Base-by-base conservation (phyloP, 1,140 invertebrate genomes). In the Brachionus paranguensis region DNA sequence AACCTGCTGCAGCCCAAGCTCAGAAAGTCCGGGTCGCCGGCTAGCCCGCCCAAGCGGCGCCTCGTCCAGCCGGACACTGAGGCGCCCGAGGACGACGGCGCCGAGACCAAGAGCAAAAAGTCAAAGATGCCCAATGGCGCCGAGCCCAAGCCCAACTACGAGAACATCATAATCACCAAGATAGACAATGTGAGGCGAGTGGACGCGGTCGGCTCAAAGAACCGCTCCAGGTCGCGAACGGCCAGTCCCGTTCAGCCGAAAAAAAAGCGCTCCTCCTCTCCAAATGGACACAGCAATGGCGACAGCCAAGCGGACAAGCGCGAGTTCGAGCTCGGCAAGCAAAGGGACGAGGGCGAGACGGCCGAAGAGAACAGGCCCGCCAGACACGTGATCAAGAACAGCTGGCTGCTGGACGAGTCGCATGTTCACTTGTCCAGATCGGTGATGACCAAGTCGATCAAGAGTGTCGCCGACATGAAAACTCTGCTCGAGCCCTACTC, bases 111-210 rank as follows among this genome's bases (percentile, higher is more conserved):
- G 27, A 10, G 6, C 20, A 76, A 76, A 53, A 72, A 72, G 10
- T 3, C 33, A 5, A 72, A 43, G 17, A 20, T 72, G 12, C n/a
- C 72, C 20, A 76, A 76, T 29, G 43, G 45, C 3, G 12, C 43
- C 0, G 72, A 50, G 12, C 7, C 43, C 12, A 50, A 47, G 20
- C 8, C 72, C 11, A 50, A 50, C 20, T 76, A 24, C 29, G 72
- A 76, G 11, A 76, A 76, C 10, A 76, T 76, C 3, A 50, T 76
- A 12, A 76, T 76, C 11, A 76, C 72, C 33, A 76, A 76, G 45
- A 76, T 12, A 12, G 72, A 76, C 47, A 76, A 76, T 33, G 72
- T 27, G 20, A 24, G 72, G 20, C 72, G 72, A 1, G 72, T 76
- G 3, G 72, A 76, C 7, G 27, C 43, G 6, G 11, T 50, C 4